Evolutionary conservation across 2,888 invertebrate genomes (phyloP).

Genomic region (Pollenia griseotomentosa): DNA sequence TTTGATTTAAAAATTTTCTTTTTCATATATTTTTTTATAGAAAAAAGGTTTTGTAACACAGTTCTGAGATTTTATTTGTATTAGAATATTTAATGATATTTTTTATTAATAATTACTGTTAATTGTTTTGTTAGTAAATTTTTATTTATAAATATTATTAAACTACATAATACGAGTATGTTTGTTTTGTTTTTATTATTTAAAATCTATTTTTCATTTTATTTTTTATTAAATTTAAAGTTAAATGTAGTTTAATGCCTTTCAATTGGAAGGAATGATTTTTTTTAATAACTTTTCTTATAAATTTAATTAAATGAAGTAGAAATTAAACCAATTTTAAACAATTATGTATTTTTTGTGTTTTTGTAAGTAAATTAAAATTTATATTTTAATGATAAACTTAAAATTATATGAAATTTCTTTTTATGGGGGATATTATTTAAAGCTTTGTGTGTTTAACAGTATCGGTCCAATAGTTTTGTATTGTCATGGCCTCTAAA

Average conservation of each 20-base stretch:
- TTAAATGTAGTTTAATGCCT: slow-evolving; percentile 66
- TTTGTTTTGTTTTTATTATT: slow-evolving; percentile 27
- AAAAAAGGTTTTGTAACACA: slow-evolving; percentile 53
- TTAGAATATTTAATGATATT: slow-evolving; percentile 12
- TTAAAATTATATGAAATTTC: slow-evolving; percentile 34
- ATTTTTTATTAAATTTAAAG: slow-evolving; percentile 13
- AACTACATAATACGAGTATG: slow-evolving; percentile 33
- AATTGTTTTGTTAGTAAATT: slow-evolving; percentile 39
- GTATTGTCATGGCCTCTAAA: slow-evolving; percentile 96
- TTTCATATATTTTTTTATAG: slow-evolving; percentile 3
- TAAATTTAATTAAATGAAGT: slow-evolving; percentile 44
- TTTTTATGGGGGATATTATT: slow-evolving; percentile 45
- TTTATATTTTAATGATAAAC: slow-evolving; percentile 32
- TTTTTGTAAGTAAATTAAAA: slow-evolving; percentile 49
- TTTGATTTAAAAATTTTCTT: slow-evolving; percentile 15
- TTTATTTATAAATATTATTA: slow-evolving; percentile 23
- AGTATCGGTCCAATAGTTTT: slow-evolving; percentile 96
- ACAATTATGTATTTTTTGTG: slow-evolving; percentile 53
- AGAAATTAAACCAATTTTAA: slow-evolving; percentile 47
- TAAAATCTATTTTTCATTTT: slow-evolving; percentile 54
- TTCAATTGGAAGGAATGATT: slow-evolving; percentile 75
- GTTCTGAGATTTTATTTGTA: slow-evolving; percentile 45
- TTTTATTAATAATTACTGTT: neutral
- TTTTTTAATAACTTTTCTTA: slow-evolving; percentile 48
- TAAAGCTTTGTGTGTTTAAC: slow-evolving; percentile 95